Evolutionary conservation across 2,797 vertebrate genomes (phyloP), one percentile per base, ranked within the genome.

Genomic region (Lagorchestes hirsutus): DNA sequence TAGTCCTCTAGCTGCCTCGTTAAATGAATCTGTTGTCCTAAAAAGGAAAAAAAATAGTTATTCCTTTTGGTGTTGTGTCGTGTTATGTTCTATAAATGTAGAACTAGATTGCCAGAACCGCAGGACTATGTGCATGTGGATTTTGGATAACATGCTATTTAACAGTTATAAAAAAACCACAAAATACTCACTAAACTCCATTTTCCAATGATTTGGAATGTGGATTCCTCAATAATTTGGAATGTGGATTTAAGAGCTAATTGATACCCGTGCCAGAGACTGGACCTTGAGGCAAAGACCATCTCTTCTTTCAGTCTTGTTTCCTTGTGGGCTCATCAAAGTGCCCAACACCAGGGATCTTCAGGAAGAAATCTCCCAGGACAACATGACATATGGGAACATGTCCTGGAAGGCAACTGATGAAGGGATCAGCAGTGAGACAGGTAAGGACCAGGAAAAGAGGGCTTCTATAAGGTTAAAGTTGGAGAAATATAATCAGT

Each of bases 301-400:
- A 46, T 94, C 40, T 46, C 40, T 52, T 40, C 52, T 58, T 96
- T 46, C 97, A 98, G 98, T 95, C 82, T 87, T 0, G 0, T 98
- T 98, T 95, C 98, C 98, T 0, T 98, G 97, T 91, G 98, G 98
- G 31, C 91, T 98, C 90, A 90, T 97, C 50, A 97, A 92, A 55
- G 92, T 59, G 95, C 95, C 96, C 87, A 90, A 50, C 94, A 82
- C 95, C 34, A 96, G 46, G 67, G 54, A 13, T 0, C 0, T 31
- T 34, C 14, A 40, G 46, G 27, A 87, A 87, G 29, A 52, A 0
- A 0, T 3, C 55, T 55, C 0, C 0, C 92, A 31, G 93, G 56
- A 55, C 93, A 27, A 22, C 31, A 0, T 0, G 67, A n/a, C 29
- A 40, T 3, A 59, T 87, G 74, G 40, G 34, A 87, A 87, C 31